Evolutionary conservation across 2,797 vertebrate species (phyloP), one percentile per base, ranked within the genome.

Genomic region (Coranthus polyacanthus): DNA sequence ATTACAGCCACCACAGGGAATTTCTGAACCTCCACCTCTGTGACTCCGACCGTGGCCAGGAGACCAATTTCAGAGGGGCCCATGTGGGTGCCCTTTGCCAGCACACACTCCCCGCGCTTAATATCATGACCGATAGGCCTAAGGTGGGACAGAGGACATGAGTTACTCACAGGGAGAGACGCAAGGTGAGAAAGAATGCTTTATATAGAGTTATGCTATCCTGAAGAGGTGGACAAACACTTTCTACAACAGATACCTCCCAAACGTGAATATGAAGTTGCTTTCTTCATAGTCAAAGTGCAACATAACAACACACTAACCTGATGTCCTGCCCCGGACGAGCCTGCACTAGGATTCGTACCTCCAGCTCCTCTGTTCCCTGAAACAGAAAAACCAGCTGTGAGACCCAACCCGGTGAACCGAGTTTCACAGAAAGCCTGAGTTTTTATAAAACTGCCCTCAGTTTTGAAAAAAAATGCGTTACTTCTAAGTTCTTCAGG

Each of bases 61-160:
- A 99, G 95, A 47, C 98, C 98, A 49, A 99, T 98, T 88, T 99
- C 98, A 75, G 97, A 99, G 0, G 98, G 97, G 68, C 98, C 98
- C 97, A 99, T 98, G 87, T 99, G 98, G 45, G 98, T 99, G 79
- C 97, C 98, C 86, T 98, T 99, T 52, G 97, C 95, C 88, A 99
- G 92, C 72, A 99, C 97, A 45, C 98, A 99, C 92, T 99, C 98
- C 29, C 97, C 97, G 85, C 98, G 96, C 92, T 99, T 98, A 93
- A 99, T 99, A 87, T 99, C 98, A 66, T 99, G 98, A 92, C 98
- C 98, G 43, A 99, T 99, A 70, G 97, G 97, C 93, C 98, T 99
- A 84, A 51, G 86, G 85, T 12, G 10, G 12, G 42, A 39, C 36
- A 4, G 52, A 20, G 72, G 18, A 57, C 12, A 61, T 4, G 32